Evolutionary conservation across 2,113 vertebrate species (phyloP), one percentile per base, ranked within the genome.

Genomic region (Prochilodus magdalenae): DNA sequence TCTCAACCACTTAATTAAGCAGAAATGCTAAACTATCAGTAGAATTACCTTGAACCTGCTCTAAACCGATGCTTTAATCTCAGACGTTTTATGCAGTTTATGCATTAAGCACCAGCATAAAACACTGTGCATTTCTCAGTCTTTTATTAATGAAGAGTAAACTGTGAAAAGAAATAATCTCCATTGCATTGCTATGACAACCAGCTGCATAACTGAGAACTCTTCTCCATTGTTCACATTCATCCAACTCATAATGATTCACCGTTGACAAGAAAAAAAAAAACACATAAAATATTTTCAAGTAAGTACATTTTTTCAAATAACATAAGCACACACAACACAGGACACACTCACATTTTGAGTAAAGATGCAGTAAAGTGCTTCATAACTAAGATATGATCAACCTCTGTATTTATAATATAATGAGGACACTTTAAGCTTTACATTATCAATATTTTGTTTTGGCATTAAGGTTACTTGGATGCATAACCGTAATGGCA

Each of bases 201-300:
- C 16, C 16, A 73, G 10, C 2, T n/a, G 44, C 33, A 69, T 51
- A 27, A 69, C 49, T 74, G 82, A 84, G 71, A 83, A 83, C 81
- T 77, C 22, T 49, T 75, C 24, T 70, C 70, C 63, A 77, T n/a
- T 70, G 71, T 75, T 84, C 71, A 84, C 77, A 79, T 79, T 67
- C 49, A 57, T 59, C 40, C 47, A 40, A 55, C 55, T 74, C 29
- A 75, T 12, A 60, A 79, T 44, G 13, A 0, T 40, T 33, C 1
- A 49, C 10, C 27, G 73, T 22, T 53, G n/a, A 55, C 40, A 18
- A 57, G 1, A 36, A 36, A 69, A 70, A 3, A 15, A 69, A 8
- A 40, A 10, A 44, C 6, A 16, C 13, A 69, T 7, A 69, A 3
- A 70, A n/a, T 20, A 24, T 44, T 44, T 70, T 44, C 29, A 18